These are phyloP conservation scores for Cottoperca gobio DNA, from an alignment of 2,797 vertebrate species.

Conservation along the genomic window DNA sequence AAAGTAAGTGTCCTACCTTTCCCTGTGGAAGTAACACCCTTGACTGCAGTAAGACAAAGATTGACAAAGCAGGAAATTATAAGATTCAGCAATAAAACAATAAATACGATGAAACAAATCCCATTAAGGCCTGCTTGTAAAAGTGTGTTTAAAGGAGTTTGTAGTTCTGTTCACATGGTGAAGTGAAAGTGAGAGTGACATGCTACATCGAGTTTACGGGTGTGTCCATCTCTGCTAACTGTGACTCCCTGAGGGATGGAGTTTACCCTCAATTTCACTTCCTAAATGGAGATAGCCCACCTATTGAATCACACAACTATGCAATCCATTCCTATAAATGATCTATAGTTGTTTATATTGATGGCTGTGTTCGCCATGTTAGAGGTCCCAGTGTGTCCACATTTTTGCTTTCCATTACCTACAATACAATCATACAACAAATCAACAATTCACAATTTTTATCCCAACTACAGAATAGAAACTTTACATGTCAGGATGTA, in stretches of 20 bases:
- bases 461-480: neutral
- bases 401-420: neutral
- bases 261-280: neutral
- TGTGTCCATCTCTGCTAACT: conserved; percentile 26
- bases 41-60: neutral
- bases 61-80: neutral
- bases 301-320: neutral
- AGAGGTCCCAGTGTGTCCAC: neutral
- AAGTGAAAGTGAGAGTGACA: conserved; percentile 54
- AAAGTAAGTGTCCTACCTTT: neutral
- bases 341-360: neutral
- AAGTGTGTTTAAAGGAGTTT: neutral
- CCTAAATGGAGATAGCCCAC: neutral
- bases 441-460: conserved; percentile 9
- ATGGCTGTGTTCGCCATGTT: neutral
- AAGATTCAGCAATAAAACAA: neutral
- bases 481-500: conserved; percentile 16
- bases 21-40: neutral
- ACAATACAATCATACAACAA: too few relatives aligned
- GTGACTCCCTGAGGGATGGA: neutral
- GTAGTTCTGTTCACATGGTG: conserved; percentile 12
- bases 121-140: neutral
- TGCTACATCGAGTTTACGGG: conserved; percentile 21
- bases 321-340: neutral
- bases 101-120: neutral